Evolutionary conservation across 23 tunicate genomes (phyloP).

Genomic region (Phallusia fumigata): DNA sequence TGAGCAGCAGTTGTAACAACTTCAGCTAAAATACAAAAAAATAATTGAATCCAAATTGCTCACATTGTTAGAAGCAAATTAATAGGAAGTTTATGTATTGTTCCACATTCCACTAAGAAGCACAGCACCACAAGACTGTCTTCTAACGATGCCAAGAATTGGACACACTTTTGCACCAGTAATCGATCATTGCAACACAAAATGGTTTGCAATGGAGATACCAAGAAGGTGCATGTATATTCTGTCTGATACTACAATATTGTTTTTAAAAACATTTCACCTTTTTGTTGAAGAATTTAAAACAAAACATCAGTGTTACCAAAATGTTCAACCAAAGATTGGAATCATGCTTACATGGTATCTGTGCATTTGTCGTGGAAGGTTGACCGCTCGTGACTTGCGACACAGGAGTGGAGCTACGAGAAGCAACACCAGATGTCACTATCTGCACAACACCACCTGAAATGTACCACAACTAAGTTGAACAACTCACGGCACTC

Average conservation of each 20-base stretch:
- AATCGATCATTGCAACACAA: background rate
- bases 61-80: background rate
- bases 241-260: no score
- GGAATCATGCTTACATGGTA: background rate
- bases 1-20: background rate
- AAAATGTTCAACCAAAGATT: no score
- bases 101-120: conserved; percentile 32
- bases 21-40: conserved; percentile 11
- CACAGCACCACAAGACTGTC: conserved; percentile 18
- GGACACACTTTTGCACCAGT: conserved; percentile 15
- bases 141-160: conserved; percentile 43
- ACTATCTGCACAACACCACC: conserved; percentile 73
- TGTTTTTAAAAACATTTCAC: no score
- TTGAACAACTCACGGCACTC: background rate
- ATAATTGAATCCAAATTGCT: background rate
- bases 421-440: conserved; percentile 23
- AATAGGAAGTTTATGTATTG: background rate
- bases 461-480: background rate
- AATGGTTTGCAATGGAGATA: background rate
- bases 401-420: conserved; percentile 17
- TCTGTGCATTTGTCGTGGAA: background rate
- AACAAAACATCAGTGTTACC: no score
- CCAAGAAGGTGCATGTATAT: conserved; percentile 24
- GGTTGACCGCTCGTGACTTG: background rate
- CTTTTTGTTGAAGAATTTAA: no score